Base-by-base conservation (phyloP, 2,113 vertebrate species). In the Cyprinus carpio region DNA sequence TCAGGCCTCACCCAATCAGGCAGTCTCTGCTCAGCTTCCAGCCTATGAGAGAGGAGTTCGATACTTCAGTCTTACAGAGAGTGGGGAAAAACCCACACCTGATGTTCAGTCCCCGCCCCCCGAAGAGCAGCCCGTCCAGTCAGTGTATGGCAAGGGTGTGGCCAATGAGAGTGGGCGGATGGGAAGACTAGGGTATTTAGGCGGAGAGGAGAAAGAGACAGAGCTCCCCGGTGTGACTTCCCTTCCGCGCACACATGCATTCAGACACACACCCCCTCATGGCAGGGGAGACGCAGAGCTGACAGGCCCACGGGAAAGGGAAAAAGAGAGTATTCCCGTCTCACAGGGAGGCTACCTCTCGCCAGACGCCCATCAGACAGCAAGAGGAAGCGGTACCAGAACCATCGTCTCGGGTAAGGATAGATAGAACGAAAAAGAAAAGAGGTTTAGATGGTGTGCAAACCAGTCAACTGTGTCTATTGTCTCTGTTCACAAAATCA, bases 1-100 rank as follows among this genome's bases (percentile, higher is more conserved):
- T 88, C 92, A 29, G 86, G 93, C 79, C 40, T 92, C 20, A 8
- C 90, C 51, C 93, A 94, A 81, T 93, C 51, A 81, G 37, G 77
- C 10, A 69, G 75, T 51, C 58, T 87, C n/a, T 90, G 92, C 74
- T 84, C 85, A 84, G 37, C 81, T 69, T 27, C 87, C 72, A 12
- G 23, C 86, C 91, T 92, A 93, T 84, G 80, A 94, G 71, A 95
- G 92, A 92, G 89, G 93, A 72, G 92, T 94, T n/a, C 77, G 92
- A 84, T 94, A 95, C 88, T 93, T 95, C 64, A 92, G 96, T 76
- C 88, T 94, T 29, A 85, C 91, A 67, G 95, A 96, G 84, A 94
- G 86, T 29, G 82, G 80, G 0, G 95, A 97, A 80, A 89, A 91
- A 6, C 83, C 93, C 34, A 89, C 88, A 85, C 86, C 89, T 4